Percentiles rank a stretch among this genome's conserved stretches.
Evolutionary conservation across 1,140 invertebrate species (phyloP).

Genomic region (Neodiprion pinetum): DNA sequence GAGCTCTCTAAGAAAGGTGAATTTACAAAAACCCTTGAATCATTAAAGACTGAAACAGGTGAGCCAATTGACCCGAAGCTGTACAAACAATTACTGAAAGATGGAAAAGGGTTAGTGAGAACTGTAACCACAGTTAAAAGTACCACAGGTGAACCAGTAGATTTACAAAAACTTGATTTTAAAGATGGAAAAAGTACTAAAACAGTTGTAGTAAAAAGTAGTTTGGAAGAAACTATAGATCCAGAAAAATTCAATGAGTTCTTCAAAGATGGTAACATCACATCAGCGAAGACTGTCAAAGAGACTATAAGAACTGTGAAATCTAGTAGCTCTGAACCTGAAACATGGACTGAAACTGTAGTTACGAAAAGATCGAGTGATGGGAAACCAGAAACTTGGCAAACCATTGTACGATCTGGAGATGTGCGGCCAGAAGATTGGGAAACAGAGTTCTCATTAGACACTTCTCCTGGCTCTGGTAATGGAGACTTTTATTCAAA

Average conservation of each 20-base stretch:
- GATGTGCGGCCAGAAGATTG: constrained; percentile 42
- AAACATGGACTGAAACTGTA: constrained; percentile 26
- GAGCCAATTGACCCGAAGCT: neutral
- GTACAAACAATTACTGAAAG: neutral
- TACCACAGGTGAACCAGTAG: constrained; percentile 10
- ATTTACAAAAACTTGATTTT: constrained; percentile 1
- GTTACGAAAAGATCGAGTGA: constrained; percentile 28
- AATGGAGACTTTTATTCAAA: constrained; percentile 47
- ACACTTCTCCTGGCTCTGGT: constrained; percentile 54
- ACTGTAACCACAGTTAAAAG: constrained; percentile 14
- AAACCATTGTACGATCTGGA: constrained; percentile 27
- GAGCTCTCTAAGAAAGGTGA: neutral
- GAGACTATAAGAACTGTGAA: constrained; percentile 29
- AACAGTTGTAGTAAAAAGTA: neutral
- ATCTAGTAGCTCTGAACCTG: constrained; percentile 12
- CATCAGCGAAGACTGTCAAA: constrained; percentile 25
- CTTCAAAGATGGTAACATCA: constrained; percentile 7
- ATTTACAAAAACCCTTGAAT: neutral
- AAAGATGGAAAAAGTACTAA: neutral
- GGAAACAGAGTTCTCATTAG: constrained; percentile 53
- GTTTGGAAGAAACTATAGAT: neutral
- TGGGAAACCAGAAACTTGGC: constrained; percentile 40
- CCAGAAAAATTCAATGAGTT: constrained; percentile 13
- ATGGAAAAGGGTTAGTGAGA: neutral
- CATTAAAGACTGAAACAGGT: neutral